Evolutionary conservation across 2,888 invertebrate genomes (phyloP).

Genomic region (Torymus tubicola): DNA sequence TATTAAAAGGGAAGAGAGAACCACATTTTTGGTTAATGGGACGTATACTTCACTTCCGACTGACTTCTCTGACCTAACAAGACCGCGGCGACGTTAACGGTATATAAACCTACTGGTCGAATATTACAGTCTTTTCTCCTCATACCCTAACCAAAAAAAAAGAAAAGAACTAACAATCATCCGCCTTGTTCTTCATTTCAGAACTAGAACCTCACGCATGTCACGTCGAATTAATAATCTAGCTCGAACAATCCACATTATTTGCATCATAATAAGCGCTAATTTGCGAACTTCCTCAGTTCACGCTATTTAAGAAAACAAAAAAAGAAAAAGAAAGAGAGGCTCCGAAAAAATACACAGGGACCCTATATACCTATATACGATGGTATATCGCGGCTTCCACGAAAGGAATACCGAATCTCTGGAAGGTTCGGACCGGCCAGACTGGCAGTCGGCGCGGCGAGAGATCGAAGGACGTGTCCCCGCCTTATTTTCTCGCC

Average conservation of each 20-base stretch:
- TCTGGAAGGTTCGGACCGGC: constrained; percentile 53
- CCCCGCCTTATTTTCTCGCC: background rate
- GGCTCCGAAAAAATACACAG: constrained; percentile 2
- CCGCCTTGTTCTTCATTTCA: background rate
- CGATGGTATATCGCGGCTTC: constrained; percentile 31
- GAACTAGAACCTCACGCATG: background rate
- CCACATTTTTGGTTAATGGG: too few relatives aligned
- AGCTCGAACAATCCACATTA: constrained; percentile 6
- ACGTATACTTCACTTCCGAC: too few relatives aligned
- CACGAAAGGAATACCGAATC: constrained; percentile 55
- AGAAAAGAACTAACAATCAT: constrained; percentile 4
- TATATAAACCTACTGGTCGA: too few relatives aligned
- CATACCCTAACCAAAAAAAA: background rate
- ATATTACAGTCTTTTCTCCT: too few relatives aligned
- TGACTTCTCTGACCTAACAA: too few relatives aligned
- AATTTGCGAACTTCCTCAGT: constrained; percentile 51
- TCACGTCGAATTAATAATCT: constrained; percentile 21
- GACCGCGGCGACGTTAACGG: too few relatives aligned
- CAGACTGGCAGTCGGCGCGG: constrained; percentile 43
- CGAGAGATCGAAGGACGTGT: constrained; percentile 64
- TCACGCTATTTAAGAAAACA: constrained; percentile 6
- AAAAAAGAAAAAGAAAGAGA: constrained; percentile 4
- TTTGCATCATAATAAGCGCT: constrained; percentile 51
- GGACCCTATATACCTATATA: constrained; percentile 7
- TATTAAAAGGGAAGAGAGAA: too few relatives aligned